phyloP scores from a whole-genome alignment of 1,140 invertebrate genomes.

The Dreissena polymorpha region DNA sequence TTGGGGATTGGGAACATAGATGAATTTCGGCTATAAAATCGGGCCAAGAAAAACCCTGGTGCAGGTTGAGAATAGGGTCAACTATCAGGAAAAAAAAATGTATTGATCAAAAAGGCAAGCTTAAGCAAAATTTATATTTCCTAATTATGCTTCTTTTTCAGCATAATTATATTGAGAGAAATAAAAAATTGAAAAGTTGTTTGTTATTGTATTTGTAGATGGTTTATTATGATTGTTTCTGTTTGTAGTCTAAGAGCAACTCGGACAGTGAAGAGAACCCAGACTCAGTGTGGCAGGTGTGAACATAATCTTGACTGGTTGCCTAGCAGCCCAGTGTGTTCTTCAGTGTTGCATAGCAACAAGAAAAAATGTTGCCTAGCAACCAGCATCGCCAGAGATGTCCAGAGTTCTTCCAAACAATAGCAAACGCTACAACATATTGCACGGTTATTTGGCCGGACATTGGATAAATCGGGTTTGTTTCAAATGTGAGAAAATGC shows the following conservation, averaged over 20 bases:
- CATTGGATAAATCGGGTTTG: too few relatives aligned
- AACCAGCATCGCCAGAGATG: constrained; percentile 9
- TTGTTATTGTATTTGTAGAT: not conserved
- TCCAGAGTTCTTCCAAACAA: too few relatives aligned
- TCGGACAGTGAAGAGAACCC: constrained; percentile 37
- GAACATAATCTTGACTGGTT: constrained; percentile 2
- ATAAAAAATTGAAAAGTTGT: not conserved
- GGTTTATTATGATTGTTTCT: not conserved
- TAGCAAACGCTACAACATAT: too few relatives aligned
- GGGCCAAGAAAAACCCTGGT: too few relatives aligned
- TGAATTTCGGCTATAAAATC: too few relatives aligned
- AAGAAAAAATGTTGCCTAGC: constrained; percentile 24
- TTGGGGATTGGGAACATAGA: too few relatives aligned
- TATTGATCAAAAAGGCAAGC: not conserved
- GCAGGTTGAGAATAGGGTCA: not conserved
- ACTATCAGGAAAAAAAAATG: not conserved
- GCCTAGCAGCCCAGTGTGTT: too few relatives aligned
- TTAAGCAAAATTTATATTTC: not conserved
- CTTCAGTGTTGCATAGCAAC: not conserved
- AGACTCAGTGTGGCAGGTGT: constrained; percentile 47
- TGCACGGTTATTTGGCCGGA: too few relatives aligned
- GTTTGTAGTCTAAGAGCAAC: constrained; percentile 37
- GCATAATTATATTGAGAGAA: not conserved
- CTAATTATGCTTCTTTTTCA: not conserved
- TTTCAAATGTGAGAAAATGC: too few relatives aligned